Percentiles rank a stretch among this genome's conserved stretches.
Evolutionary conservation across 2,113 vertebrate genomes (phyloP).

Genomic region (Glaucidium brasilianum): DNA sequence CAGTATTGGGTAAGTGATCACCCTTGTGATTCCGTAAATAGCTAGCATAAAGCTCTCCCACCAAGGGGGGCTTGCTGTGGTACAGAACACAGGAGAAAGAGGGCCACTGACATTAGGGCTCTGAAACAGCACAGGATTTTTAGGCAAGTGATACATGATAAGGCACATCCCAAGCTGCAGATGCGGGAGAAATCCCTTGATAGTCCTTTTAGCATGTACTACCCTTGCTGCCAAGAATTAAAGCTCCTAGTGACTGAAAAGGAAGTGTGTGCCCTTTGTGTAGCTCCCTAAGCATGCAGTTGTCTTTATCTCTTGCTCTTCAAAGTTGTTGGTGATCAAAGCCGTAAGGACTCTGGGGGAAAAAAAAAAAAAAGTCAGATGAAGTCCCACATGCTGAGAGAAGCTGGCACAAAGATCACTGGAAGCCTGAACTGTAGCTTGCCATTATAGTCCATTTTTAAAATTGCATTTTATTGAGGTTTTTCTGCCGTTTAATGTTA

Average conservation of each 20-base stretch:
- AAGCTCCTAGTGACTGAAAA: neutral
- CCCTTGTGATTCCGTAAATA: neutral
- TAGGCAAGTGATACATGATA: neutral
- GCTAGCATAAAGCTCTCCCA: neutral
- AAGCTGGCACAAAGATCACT: neutral
- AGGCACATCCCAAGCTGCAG: neutral
- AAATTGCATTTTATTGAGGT: neutral
- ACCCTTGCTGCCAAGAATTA: neutral
- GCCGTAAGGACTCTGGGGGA: neutral
- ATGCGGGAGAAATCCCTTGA: neutral
- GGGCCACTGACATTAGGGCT: neutral
- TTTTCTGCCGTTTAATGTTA: neutral
- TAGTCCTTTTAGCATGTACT: neutral
- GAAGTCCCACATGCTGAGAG: neutral
- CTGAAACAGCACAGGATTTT: neutral
- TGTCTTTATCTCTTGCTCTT: constrained; percentile 26
- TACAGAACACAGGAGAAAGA: neutral
- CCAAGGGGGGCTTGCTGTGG: neutral
- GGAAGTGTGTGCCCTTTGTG: constrained; percentile 38
- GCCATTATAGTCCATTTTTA: neutral
- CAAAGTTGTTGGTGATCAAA: constrained; percentile 44
- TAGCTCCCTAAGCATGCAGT: neutral
- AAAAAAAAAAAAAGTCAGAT: neutral
- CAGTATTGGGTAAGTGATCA: neutral
- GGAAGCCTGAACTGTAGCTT: neutral